Evolutionary conservation across 1,140 invertebrate genomes (phyloP).

Genomic region (Ceratitis capitata): DNA sequence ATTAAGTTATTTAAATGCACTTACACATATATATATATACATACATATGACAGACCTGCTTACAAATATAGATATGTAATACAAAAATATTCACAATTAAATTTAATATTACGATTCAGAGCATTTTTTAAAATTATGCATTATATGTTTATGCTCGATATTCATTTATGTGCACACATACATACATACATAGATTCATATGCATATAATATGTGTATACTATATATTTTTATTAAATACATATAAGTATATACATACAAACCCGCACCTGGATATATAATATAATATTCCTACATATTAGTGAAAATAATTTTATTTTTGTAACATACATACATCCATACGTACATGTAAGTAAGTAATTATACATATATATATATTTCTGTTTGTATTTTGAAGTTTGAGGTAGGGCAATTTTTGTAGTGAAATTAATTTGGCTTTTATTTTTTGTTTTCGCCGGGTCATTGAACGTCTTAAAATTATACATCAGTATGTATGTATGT

Average conservation of each 20-base stretch:
- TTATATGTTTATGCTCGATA: neutral
- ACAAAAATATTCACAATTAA: too few species aligned
- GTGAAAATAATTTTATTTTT: too few species aligned
- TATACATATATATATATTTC: neutral
- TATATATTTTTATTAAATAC: too few species aligned
- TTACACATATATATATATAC: neutral
- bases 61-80: too few species aligned
- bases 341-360: neutral
- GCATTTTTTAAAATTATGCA: too few species aligned
- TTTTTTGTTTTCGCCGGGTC: neutral
- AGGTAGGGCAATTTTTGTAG: neutral
- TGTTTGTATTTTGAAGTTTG: neutral
- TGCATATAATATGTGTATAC: too few species aligned
- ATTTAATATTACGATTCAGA: too few species aligned
- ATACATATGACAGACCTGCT: neutral
- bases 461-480: neutral
- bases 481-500: neutral
- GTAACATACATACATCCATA: neutral
- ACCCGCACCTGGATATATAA: too few species aligned
- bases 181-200: neutral
- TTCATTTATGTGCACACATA: neutral
- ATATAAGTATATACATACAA: too few species aligned
- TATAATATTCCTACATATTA: too few species aligned
- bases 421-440: neutral
- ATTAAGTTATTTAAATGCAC: neutral